These are phyloP conservation scores for Omphaloscelis lunosa DNA, from an alignment of 2,888 invertebrate genomes.

Conservation along the genomic window DNA sequence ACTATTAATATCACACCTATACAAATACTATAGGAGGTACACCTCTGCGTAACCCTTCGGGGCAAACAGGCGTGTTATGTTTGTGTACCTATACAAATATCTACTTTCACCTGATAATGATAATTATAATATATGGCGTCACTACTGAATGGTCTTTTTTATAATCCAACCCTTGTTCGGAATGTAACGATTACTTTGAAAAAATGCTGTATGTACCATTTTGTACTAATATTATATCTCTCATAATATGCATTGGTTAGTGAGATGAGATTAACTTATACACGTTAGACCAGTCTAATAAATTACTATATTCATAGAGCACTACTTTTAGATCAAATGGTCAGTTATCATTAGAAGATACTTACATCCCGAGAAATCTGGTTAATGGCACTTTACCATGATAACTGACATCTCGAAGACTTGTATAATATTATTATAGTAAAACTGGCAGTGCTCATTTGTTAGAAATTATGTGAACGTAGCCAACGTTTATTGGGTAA, in stretches of 20 bases:
- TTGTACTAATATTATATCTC: not conserved
- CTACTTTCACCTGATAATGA: constrained; percentile 5
- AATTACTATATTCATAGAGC: constrained; percentile 21
- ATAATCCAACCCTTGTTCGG: constrained; percentile 7
- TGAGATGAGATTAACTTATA: constrained; percentile 15
- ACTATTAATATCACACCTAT: constrained; percentile 9
- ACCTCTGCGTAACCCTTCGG: not conserved
- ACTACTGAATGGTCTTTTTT: not conserved
- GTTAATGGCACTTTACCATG: constrained; percentile 18
- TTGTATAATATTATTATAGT: constrained; percentile 28
- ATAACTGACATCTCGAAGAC: constrained; percentile 15
- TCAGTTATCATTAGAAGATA: constrained; percentile 28
- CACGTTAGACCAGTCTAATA: constrained; percentile 4
- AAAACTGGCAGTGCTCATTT: constrained; percentile 44
- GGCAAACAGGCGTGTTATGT: not conserved
- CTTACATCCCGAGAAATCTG: not conserved
- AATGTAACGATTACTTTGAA: constrained; percentile 33
- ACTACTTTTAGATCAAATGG: constrained; percentile 21
- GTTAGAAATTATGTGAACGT: constrained; percentile 15
- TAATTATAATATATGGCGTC: constrained; percentile 24
- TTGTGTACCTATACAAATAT: constrained; percentile 7
- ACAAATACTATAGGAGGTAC: constrained; percentile 15
- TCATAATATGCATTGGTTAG: not conserved
- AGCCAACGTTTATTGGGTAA: constrained; percentile 25
- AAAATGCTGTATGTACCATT: not conserved